A percentile compares a stretch with the other conserved stretches of the same genome.
Conservation (phyloP, 2,113 vertebrate species). For the Otus sunia region DNA sequence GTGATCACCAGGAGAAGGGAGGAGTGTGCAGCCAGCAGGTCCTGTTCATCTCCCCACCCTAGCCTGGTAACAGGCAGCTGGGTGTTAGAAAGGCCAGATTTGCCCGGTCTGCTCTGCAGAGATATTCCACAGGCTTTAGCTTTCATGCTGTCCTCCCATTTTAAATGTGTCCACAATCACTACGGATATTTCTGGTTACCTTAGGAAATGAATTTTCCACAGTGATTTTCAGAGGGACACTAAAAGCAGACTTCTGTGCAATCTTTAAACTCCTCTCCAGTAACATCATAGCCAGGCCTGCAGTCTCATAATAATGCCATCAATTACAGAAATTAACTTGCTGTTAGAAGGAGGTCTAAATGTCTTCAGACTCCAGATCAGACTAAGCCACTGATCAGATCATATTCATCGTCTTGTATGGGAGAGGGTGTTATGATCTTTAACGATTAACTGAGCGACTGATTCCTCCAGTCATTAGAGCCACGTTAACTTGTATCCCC, state of each 20-base stretch:
- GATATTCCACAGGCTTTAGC: neutral
- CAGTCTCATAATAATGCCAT: neutral
- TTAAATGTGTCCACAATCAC: neutral
- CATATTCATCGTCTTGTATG: neutral
- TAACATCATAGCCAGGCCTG: neutral
- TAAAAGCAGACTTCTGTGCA: neutral
- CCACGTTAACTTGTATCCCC: neutral
- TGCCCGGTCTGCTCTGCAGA: neutral
- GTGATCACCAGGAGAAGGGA: neutral
- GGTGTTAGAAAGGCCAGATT: neutral
- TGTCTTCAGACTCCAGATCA: neutral
- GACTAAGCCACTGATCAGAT: neutral
- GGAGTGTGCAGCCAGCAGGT: neutral
- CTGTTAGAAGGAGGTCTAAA: neutral
- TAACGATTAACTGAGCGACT: neutral
- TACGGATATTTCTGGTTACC: conserved; percentile 10
- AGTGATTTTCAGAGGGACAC: conserved; percentile 3
- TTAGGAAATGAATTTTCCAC: neutral
- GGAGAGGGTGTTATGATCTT: neutral
- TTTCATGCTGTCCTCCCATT: neutral
- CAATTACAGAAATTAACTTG: conserved; percentile 15
- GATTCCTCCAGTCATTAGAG: neutral
- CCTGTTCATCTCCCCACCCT: neutral
- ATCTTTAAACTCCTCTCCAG: neutral
- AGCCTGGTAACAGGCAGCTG: neutral